Conservation (phyloP, 2,888 invertebrate species). For the Sisyra nigra region DNA sequence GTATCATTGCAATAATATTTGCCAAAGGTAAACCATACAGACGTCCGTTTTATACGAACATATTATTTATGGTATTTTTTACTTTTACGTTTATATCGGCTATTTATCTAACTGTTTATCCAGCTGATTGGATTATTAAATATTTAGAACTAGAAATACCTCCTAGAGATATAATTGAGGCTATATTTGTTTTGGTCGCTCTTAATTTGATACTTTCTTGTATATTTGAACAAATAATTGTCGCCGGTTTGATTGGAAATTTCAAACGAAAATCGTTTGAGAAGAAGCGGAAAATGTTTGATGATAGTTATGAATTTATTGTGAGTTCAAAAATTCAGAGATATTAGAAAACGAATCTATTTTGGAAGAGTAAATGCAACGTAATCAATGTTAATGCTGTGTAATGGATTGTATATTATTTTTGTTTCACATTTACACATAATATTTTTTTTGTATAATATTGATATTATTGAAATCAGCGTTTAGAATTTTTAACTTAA, state of each 20-base stretch:
- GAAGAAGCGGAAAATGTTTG: too few relatives aligned
- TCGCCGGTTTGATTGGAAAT: conserved; percentile 16
- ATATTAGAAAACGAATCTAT: too few relatives aligned
- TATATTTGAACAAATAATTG: conserved; percentile 38
- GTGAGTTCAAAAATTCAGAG: too few relatives aligned
- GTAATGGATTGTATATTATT: too few relatives aligned
- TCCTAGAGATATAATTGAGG: conserved; percentile 35
- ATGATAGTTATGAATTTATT: too few relatives aligned
- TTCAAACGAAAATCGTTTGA: too few relatives aligned
- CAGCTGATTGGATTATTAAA: conserved; percentile 40
- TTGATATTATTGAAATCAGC: too few relatives aligned
- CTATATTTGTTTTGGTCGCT: conserved; percentile 33
- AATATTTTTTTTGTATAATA: too few relatives aligned
- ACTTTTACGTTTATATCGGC: conserved; percentile 48
- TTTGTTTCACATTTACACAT: too few relatives aligned
- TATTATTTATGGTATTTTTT: conserved; percentile 52
- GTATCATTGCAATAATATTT: conserved; percentile 72
- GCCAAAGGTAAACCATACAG: conserved; percentile 85
- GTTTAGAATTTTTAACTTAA: too few relatives aligned
- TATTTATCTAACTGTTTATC: conserved; percentile 49
- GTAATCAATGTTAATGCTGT: too few relatives aligned
- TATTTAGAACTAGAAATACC: conserved; percentile 54
- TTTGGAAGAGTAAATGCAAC: too few relatives aligned
- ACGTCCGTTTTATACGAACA: conserved; percentile 67
- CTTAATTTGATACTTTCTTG: conserved; percentile 36